These are phyloP conservation scores for Grus americana DNA, from an alignment of 2,113 vertebrate species.

Conservation along the genomic window DNA sequence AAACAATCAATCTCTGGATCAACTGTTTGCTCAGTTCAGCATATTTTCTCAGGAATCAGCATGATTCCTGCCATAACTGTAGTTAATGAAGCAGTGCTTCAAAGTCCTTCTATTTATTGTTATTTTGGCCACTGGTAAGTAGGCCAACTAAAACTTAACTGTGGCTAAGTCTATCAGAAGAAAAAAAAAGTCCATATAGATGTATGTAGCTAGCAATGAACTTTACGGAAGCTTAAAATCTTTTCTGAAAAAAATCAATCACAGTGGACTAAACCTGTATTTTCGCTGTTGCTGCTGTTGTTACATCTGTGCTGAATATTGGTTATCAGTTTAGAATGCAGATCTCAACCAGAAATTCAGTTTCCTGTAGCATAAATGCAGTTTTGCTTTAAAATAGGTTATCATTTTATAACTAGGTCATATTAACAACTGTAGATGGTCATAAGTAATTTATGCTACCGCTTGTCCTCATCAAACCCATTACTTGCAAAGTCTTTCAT, in stretches of 20 bases:
- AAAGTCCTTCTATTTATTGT: background rate
- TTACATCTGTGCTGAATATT: background rate
- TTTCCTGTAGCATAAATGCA: background rate
- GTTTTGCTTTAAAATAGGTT: background rate
- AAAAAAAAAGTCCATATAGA: background rate
- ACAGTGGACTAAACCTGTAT: background rate
- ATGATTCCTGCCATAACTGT: background rate
- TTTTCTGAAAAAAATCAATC: background rate
- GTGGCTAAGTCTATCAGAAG: background rate
- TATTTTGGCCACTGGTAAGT: background rate
- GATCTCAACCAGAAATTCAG: background rate
- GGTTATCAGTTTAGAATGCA: background rate
- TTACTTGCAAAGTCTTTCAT: slow-evolving; percentile 12
- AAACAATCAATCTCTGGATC: background rate
- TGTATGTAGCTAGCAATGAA: background rate
- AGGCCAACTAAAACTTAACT: background rate
- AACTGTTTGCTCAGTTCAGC: background rate
- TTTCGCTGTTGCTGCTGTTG: background rate
- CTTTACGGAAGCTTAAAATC: background rate
- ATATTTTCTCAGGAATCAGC: background rate
- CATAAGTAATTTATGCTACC: background rate
- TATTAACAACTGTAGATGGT: background rate
- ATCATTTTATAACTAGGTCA: background rate
- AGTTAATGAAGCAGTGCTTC: background rate
- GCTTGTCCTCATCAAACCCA: background rate